Evolutionary conservation across 2,113 vertebrate species (phyloP), one percentile per base, ranked within the genome.

Genomic region (Alexandromys fortis): DNA sequence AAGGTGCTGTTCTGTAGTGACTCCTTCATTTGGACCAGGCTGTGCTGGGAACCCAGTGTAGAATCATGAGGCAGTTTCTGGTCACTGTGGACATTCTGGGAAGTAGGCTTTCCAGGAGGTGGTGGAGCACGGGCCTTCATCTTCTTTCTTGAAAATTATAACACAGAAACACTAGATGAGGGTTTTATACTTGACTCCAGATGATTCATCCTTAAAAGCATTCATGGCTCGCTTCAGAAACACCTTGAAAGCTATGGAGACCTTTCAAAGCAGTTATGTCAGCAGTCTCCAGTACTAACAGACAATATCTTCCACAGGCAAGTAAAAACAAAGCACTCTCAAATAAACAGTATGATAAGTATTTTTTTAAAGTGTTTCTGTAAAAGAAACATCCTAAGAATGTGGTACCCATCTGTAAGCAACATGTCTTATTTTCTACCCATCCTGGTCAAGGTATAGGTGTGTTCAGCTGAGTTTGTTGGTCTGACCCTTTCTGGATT

Each of bases 121-220:
- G 99, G 99, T 2, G 98, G 98, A 42, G 99, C 99, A 0, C 98
- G 99, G 19, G 98, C 98, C 98, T 99, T 99, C 99, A 99, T 99
- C 98, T 97, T 99, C 98, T 97, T 99, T 97, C 99, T 99, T 94
- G 6, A 97, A 68, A 97, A 81, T 1, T 93, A 95, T 90, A 35
- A 55, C 10, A 96, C 22, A 96, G 13, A 76, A 94, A 35, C 13
- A 47, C 8, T 0, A 33, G 19, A 7, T 95, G 8, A 91, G 83
- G 85, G 22, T 13, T 72, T 75, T 35, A 0, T 38, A 38, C 12
- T 77, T 58, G 38, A 10, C 13, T 70, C 9, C 12, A 7, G 26
- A 49, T 38, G 26, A 22, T 24, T 35, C 26, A 9, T 33, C 78
- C 68, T 70, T 33, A 3, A 0, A 58, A 22, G 61, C 3, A 2